These are phyloP conservation scores for Gulo gulo DNA, from an alignment of 2,113 vertebrate genomes.

Conservation along the genomic window DNA sequence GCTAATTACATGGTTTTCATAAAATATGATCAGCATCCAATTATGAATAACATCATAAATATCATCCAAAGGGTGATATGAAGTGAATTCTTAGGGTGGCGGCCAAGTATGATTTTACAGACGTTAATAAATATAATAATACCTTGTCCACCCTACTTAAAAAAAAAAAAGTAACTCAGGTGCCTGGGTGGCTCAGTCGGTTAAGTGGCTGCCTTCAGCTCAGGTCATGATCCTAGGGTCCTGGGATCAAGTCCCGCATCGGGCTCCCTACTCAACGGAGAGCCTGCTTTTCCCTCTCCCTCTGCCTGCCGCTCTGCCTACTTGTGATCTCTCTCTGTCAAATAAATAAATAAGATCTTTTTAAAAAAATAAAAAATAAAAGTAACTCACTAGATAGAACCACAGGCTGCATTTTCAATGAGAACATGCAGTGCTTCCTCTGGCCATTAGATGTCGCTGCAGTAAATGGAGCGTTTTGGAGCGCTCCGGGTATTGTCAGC, in stretches of 20 bases:
- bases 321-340: too few relatives aligned
- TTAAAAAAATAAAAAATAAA: not conserved
- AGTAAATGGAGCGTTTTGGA: conserved; percentile 12
- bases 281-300: too few relatives aligned
- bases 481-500: not conserved
- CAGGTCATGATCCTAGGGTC: too few relatives aligned
- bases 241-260: too few relatives aligned
- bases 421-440: conserved; percentile 10
- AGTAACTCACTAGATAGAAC: not conserved
- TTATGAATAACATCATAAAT: conserved; percentile 45
- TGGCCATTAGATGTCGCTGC: conserved; percentile 67
- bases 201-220: too few relatives aligned
- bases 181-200: too few relatives aligned
- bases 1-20: not conserved
- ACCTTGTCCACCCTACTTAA: not conserved
- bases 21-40: conserved; percentile 38
- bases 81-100: not conserved
- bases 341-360: too few relatives aligned
- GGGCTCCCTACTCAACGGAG: too few relatives aligned
- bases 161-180: not conserved
- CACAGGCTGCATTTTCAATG: not conserved
- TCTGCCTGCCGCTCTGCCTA: too few relatives aligned
- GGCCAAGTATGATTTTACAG: conserved; percentile 9
- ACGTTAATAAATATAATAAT: conserved; percentile 15
- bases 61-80: not conserved